Base-by-base conservation (phyloP, 1,140 invertebrate species). In the Mylabris phalerata region DNA sequence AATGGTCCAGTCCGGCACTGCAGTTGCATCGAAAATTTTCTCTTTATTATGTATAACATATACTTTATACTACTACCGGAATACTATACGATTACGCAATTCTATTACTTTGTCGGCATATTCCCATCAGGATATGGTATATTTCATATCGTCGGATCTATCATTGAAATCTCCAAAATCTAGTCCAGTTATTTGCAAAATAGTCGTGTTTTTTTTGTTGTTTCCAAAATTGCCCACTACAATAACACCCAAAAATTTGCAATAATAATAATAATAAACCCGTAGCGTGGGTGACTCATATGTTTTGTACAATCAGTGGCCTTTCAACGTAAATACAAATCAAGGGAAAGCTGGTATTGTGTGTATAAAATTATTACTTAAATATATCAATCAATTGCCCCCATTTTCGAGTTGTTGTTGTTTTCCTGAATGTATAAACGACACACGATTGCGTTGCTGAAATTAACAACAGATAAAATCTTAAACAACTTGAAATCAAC, bases 301-400 rank as follows among this genome's bases (percentile, higher is more conserved):
- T 61, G 59, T 61, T 61, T 61, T 32, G 32, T 32, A 32, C 59
- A 61, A 61, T 57, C 59, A 52, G 52, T 61, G 59, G 59, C 54
- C 59, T 61, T 61, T 61, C 59, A 61, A 57, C 54, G 49, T 56
- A 57, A 61, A 57, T 57, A 61, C 59, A 61, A 61, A 61, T 61
- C 59, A 61, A 52, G 59, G 59, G 59, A 57, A 61, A 61, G 55
- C 43, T 50, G 48, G 25, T 26, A 24, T 38, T 51, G 45, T 56
- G 40, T 32, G 32, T 32, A 3, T 32, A 32, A 32, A 32, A 32
- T 32, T 61, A 57, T 61, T 61, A 44, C 48, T 45, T 39, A 50
- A 61, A 61, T 51, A 52, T 61, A 61, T 61, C 55, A 57, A 61
- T 57, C 52, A 61, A 32, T 38, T 50, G 52, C 47, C 54, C 44